Percentiles rank a stretch among this genome's conserved stretches.
phyloP scores from a whole-genome alignment of 2,797 vertebrate species.

The Myotis pilosus region DNA sequence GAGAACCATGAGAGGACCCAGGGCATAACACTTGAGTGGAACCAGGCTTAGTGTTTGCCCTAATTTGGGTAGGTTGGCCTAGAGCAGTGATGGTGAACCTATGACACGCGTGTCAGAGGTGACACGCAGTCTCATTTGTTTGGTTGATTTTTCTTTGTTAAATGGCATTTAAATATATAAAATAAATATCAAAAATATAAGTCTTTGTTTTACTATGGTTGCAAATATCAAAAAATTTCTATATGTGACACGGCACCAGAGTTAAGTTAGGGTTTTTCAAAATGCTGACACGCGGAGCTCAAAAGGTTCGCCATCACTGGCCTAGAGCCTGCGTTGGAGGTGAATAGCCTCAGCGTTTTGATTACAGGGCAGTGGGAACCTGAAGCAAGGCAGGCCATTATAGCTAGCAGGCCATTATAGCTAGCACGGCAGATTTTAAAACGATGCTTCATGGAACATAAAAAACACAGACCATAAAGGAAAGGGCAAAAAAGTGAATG shows the following conservation, averaged over 20 bases:
- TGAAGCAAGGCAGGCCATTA: neutral
- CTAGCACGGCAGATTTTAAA: neutral
- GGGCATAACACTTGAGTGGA: neutral
- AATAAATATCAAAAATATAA: too few species aligned
- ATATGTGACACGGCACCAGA: too few species aligned
- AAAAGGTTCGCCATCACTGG: neutral
- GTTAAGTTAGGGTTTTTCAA: too few species aligned
- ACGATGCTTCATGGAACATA: neutral
- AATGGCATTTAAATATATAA: too few species aligned
- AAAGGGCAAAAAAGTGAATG: neutral
- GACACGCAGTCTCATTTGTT: too few species aligned
- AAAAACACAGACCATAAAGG: neutral
- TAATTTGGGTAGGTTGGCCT: neutral
- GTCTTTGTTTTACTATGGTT: too few species aligned
- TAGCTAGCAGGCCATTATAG: accelerated
- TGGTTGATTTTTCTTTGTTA: too few species aligned
- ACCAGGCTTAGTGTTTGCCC: neutral
- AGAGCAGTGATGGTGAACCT: neutral
- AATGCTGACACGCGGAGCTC: too few species aligned
- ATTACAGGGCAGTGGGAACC: neutral
- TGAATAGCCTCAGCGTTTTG: neutral
- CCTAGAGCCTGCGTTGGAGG: neutral
- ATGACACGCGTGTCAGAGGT: too few species aligned
- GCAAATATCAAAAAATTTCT: too few species aligned
- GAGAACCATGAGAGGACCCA: neutral